A percentile compares a stretch with the other conserved stretches of the same genome.
Conservation (phyloP, 2,113 vertebrate species). For the Calyptommatus sinebrachiatus region DNA sequence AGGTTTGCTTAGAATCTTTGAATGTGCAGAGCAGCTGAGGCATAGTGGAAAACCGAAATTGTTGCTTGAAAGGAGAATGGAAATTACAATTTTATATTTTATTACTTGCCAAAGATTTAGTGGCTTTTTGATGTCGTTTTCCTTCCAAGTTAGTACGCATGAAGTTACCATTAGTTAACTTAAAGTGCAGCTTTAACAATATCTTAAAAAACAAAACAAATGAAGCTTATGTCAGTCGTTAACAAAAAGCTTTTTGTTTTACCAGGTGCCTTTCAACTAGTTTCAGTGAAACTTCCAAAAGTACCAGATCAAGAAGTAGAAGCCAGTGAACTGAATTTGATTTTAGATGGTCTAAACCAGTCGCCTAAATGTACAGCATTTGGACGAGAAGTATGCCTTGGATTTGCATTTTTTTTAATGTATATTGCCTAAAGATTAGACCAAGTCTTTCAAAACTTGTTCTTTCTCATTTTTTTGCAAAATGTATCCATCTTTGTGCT, state of each 20-base stretch:
- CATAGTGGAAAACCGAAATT: no score
- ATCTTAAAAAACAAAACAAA: neutral
- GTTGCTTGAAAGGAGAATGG: no score
- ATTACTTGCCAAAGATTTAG: no score
- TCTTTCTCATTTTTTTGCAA: neutral
- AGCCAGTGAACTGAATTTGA: slow-evolving; percentile 70
- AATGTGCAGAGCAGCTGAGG: no score
- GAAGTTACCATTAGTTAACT: neutral
- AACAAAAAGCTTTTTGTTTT: slow-evolving; percentile 32
- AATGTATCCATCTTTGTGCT: neutral
- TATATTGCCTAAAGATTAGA: neutral
- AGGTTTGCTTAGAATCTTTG: neutral
- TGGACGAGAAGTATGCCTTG: slow-evolving; percentile 79
- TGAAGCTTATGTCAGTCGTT: neutral
- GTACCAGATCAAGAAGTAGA: slow-evolving; percentile 77
- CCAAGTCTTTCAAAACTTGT: neutral
- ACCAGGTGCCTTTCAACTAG: slow-evolving; percentile 83
- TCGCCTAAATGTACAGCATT: slow-evolving; percentile 75
- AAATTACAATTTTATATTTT: no score
- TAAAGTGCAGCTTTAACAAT: neutral
- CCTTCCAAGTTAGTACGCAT: neutral
- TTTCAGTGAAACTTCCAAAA: slow-evolving; percentile 80
- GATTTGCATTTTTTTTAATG: slow-evolving; percentile 9
- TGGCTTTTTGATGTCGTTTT: neutral
- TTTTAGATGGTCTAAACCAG: slow-evolving; percentile 73